Evolutionary conservation across 2,888 invertebrate species (phyloP), one percentile per base, ranked within the genome.

Genomic region (Arge pagana): DNA sequence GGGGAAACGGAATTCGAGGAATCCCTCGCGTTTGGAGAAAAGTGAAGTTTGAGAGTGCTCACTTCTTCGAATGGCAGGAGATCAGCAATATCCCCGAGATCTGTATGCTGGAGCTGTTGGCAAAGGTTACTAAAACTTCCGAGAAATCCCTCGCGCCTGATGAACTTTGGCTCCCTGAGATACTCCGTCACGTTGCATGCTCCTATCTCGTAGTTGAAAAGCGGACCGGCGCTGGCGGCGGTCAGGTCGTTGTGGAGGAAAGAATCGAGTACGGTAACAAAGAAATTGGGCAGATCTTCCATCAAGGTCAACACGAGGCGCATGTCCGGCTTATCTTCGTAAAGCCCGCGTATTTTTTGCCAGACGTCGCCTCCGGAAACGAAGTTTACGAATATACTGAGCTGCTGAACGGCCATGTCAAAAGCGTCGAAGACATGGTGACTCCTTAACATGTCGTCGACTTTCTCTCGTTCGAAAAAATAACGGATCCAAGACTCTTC

Each of bases 341-440:
- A 65, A 7, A 58, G 56, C 5, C 45, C 48, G 3, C 67, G 59
- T 16, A 70, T 48, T 35, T 68, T 73, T 21, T 66, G 64, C 73
- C 73, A 74, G 23, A 64, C 50, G 21, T 74, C 74, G 2, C 71
- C 72, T 7, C 73, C 74, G 1, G 59, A 59, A 0, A 60, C 36
- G 3, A 72, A 15, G 26, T 72, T 64, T 4, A 56, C 3, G 30
- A 66, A 19, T 1, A 45, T 3, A 3, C 45, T 35, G 1, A 33
- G 7, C n/a, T 63, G 53, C 1, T 54, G 42, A 0, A 75, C 55
- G 37, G 77, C 74, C 2, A 67, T 64, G 3, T 79, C 55, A 3
- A 80, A 54, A 0, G 62, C 56, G 41, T 79, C 77, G 48, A 80
- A 76, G 37, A 77, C 72, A 0, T 76, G 67, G 1, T 65, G 63